Percentiles rank a stretch among this genome's conserved stretches.
These are phyloP conservation scores for Calosoma granatense DNA, from an alignment of 1,140 invertebrate genomes.

Conservation along the genomic window DNA sequence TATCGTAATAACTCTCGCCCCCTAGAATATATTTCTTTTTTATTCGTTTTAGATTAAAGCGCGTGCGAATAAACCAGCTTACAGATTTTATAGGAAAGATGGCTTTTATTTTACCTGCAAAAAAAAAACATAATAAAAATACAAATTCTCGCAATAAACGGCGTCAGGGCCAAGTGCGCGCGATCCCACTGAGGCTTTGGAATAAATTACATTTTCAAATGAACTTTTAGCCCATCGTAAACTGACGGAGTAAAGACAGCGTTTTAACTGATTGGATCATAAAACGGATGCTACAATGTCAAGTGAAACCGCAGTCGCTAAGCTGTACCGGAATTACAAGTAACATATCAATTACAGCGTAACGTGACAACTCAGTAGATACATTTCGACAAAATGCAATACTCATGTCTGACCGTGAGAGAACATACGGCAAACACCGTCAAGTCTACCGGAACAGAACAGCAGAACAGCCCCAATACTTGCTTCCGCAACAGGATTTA, in stretches of 20 bases:
- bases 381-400: no score
- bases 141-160: not conserved
- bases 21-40: no score
- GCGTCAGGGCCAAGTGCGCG: no score
- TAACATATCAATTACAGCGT: not conserved
- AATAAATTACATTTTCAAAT: no score
- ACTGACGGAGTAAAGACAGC: slow-evolving; percentile 14
- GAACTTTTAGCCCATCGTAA: slow-evolving; percentile 13
- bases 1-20: no score
- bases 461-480: not conserved
- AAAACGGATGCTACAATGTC: not conserved
- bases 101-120: no score
- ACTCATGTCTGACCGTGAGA: no score
- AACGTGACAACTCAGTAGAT: not conserved
- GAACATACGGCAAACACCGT: not conserved
- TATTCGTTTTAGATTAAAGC: no score
- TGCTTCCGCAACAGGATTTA: not conserved
- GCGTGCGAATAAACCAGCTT: no score
- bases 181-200: no score
- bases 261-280: slow-evolving; percentile 15
- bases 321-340: not conserved
- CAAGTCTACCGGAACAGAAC: not conserved
- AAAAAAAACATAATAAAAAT: not conserved
- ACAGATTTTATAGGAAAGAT: no score
- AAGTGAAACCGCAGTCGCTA: not conserved